These are phyloP conservation scores for Desoria tigrina DNA, from an alignment of 2,888 invertebrate genomes.

Conservation along the genomic window DNA sequence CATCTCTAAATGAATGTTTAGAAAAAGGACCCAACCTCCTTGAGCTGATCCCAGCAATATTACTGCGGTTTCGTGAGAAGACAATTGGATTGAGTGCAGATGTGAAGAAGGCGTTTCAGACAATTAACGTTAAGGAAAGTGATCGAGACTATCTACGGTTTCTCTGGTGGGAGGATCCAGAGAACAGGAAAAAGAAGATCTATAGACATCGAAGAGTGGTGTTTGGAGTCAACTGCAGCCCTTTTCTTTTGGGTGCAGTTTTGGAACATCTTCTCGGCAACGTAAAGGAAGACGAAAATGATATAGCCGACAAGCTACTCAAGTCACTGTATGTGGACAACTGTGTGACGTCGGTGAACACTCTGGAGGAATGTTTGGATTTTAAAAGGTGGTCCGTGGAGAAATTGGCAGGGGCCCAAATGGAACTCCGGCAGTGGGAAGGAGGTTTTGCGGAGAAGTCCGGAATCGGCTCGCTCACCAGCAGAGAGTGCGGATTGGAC, in stretches of 20 bases:
- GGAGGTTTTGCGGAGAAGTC: conserved; percentile 7
- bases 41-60: conserved; percentile 34
- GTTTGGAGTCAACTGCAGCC: conserved; percentile 26
- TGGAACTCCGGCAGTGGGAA: conserved; percentile 49
- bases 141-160: no score
- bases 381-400: conserved; percentile 25
- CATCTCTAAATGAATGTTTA: no score
- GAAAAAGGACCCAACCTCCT: no score
- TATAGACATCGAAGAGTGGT: conserved; percentile 19
- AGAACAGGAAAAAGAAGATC: background rate
- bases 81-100: conserved; percentile 48
- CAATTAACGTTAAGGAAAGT: conserved; percentile 46
- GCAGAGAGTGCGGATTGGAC: no score
- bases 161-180: background rate
- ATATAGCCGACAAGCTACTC: conserved; percentile 4
- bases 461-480: no score
- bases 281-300: background rate
- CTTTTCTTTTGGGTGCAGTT: conserved; percentile 25
- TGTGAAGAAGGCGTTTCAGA: conserved; percentile 54
- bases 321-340: conserved; percentile 32
- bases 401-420: conserved; percentile 39
- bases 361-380: background rate
- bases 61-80: conserved; percentile 28
- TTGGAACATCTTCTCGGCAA: conserved; percentile 15
- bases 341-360: no score